Conservation (phyloP, 2,113 vertebrate species). For the Athene cunicularia region DNA sequence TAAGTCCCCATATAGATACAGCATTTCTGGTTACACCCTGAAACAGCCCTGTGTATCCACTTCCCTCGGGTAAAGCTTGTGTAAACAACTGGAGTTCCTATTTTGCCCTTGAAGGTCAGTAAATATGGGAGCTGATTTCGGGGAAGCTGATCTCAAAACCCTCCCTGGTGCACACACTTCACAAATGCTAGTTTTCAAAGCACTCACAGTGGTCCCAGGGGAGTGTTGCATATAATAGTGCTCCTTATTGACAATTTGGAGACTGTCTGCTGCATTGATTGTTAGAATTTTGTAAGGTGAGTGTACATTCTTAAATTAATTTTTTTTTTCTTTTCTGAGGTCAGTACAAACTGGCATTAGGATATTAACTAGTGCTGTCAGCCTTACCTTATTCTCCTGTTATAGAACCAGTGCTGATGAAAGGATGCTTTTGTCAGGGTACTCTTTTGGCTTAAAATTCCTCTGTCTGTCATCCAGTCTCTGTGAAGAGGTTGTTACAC, state of each 20-base stretch:
- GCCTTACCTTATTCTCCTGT: neutral
- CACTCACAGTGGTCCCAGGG: neutral
- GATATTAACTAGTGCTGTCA: neutral
- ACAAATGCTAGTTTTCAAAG: neutral
- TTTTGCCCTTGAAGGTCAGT: conserved; percentile 24
- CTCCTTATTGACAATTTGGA: neutral
- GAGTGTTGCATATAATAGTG: neutral
- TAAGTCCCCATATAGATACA: neutral
- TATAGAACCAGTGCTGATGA: neutral
- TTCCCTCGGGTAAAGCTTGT: neutral
- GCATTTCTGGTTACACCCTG: neutral
- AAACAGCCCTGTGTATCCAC: neutral
- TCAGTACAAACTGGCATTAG: neutral
- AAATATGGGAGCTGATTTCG: conserved; percentile 24
- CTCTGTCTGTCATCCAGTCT: neutral
- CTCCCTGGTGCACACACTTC: neutral
- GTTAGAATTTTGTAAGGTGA: neutral
- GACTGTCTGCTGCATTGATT: neutral
- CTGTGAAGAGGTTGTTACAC: neutral
- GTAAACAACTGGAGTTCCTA: conserved; percentile 34
- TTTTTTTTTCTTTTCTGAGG: neutral
- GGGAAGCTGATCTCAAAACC: conserved; percentile 27
- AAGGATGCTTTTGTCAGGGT: neutral
- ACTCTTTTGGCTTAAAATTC: neutral
- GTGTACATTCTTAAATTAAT: neutral